These are phyloP conservation scores for Aphelocoma coerulescens DNA, from an alignment of 2,113 vertebrate species.

Conservation along the genomic window DNA sequence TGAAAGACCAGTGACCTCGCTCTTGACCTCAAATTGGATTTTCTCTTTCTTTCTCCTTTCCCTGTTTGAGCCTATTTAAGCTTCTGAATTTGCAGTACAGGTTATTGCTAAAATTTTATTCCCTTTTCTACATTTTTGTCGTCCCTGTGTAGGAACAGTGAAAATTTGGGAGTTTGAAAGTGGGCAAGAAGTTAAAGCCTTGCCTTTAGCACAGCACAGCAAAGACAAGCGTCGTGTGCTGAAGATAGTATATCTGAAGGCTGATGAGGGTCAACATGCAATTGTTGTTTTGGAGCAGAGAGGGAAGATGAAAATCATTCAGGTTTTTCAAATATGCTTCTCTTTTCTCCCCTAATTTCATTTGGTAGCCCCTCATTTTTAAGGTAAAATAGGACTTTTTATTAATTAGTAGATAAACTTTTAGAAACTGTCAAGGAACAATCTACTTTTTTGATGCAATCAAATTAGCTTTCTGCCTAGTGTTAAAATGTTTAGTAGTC, in stretches of 20 bases:
- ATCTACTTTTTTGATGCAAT: background rate
- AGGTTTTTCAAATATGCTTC: slow-evolving; percentile 47
- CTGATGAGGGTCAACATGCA: slow-evolving; percentile 32
- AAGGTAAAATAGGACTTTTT: background rate
- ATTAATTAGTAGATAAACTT: background rate
- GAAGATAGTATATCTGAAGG: slow-evolving; percentile 57
- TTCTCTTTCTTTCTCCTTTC: background rate
- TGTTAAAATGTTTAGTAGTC: background rate
- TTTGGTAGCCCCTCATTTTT: background rate
- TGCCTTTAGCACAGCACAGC: slow-evolving; percentile 37
- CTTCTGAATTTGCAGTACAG: background rate
- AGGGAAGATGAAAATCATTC: slow-evolving; percentile 69
- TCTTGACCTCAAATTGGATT: background rate
- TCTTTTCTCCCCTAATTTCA: background rate
- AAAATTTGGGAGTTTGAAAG: slow-evolving; percentile 74
- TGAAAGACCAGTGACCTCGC: background rate
- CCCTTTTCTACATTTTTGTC: background rate
- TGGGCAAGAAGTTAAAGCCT: slow-evolving; percentile 63
- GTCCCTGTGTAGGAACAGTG: slow-evolving; percentile 57
- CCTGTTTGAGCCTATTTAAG: background rate
- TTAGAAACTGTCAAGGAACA: background rate
- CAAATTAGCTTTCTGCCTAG: background rate
- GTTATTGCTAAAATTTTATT: background rate
- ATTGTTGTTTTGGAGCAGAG: slow-evolving; percentile 64
- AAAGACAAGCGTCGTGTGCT: slow-evolving; percentile 29